phyloP scores from a whole-genome alignment of 2,113 vertebrate species.

The Oryzias curvinotus region DNA sequence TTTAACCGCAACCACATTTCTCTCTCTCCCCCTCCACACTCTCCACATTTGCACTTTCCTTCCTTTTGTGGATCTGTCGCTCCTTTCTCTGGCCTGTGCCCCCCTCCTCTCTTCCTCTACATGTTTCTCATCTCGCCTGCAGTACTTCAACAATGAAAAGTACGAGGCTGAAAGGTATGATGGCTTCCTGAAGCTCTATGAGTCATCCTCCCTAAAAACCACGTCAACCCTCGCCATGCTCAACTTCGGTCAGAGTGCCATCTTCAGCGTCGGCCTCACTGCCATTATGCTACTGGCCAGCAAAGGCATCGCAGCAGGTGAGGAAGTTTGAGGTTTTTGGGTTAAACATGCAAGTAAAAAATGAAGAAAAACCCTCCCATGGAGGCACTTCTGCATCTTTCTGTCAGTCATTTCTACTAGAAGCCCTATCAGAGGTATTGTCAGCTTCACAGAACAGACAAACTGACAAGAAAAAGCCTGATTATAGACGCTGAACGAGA shows the following conservation, averaged over 20 bases:
- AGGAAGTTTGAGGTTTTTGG: constrained; percentile 18
- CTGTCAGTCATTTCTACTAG: constrained; percentile 9
- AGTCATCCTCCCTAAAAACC: constrained; percentile 92
- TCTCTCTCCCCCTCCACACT: constrained; percentile 25
- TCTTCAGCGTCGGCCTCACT: constrained; percentile 92
- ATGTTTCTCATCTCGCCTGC: constrained; percentile 20
- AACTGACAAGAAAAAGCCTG: constrained; percentile 42
- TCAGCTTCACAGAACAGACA: neutral
- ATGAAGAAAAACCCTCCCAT: constrained; percentile 2
- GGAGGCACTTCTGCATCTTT: constrained; percentile 8
- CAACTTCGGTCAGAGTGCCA: constrained; percentile 94
- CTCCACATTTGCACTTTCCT: constrained; percentile 15
- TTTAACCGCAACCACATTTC: constrained; percentile 51
- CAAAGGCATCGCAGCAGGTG: constrained; percentile 93
- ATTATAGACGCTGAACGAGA: constrained; percentile 53
- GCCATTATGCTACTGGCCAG: constrained; percentile 94
- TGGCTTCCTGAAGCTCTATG: constrained; percentile 88
- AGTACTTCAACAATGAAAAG: constrained; percentile 99
- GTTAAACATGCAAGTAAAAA: neutral
- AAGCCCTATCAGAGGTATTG: constrained; percentile 1
- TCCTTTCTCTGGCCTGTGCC: constrained; percentile 19
- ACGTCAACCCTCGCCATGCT: constrained; percentile 92
- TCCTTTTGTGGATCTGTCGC: constrained; percentile 25
- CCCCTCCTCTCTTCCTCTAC: constrained; percentile 10
- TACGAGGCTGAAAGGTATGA: constrained; percentile 95